Conservation (phyloP, 2,797 vertebrate species). For the Florisuga fusca region DNA sequence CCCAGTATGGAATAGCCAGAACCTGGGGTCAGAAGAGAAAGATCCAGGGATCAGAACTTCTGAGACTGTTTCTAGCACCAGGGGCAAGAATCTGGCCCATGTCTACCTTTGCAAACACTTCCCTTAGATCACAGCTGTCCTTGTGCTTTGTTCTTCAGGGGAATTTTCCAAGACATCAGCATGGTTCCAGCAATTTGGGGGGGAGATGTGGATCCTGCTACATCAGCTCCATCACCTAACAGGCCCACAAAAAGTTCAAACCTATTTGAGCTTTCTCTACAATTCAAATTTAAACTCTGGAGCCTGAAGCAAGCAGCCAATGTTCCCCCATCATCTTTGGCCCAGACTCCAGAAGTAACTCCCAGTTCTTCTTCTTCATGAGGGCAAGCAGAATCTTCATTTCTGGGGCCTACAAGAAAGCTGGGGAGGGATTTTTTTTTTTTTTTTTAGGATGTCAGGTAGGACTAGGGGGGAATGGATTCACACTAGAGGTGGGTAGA, state of each 20-base stretch:
- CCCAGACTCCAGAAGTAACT: not conserved
- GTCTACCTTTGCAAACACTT: not conserved
- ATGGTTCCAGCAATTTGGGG: not conserved
- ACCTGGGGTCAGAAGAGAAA: not conserved
- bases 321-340: not conserved
- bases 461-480: too few species aligned
- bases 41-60: not conserved
- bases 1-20: not conserved
- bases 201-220: not conserved
- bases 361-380: not conserved
- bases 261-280: not conserved
- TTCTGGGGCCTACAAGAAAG: fast-evolving
- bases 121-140: not conserved
- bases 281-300: not conserved
- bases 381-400: not conserved
- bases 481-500: too few species aligned
- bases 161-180: fast-evolving
- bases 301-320: not conserved
- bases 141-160: not conserved
- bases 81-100: not conserved
- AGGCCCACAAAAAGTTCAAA: not conserved
- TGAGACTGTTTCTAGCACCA: not conserved
- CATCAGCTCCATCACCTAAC: not conserved
- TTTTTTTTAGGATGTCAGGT: too few species aligned
- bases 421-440: too few species aligned